Evolutionary conservation across 2,797 vertebrate species (phyloP).

Genomic region (Artibeus lituratus): DNA sequence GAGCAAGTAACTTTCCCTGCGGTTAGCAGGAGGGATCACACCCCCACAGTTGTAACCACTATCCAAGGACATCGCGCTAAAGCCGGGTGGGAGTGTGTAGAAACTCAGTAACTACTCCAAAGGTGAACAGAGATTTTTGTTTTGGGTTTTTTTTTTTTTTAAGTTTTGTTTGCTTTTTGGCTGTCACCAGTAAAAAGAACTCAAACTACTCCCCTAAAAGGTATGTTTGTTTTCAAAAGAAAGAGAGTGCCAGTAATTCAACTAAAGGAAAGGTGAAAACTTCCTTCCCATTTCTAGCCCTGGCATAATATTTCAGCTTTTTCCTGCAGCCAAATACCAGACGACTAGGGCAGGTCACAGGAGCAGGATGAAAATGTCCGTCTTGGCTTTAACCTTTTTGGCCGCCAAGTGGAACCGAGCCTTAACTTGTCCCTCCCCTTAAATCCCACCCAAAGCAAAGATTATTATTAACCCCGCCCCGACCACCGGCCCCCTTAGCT

Average conservation of each 20-base stretch:
- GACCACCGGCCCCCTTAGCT: not conserved
- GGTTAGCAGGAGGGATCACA: not conserved
- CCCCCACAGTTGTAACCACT: not conserved
- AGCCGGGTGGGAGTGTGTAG: not conserved
- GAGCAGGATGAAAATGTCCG: not conserved
- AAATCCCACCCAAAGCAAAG: not conserved
- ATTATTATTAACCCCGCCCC: not conserved
- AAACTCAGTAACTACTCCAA: not conserved
- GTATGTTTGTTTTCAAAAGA: not conserved
- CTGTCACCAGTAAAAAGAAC: not conserved
- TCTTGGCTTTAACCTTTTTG: not conserved
- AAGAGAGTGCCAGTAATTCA: not conserved
- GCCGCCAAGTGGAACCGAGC: not conserved
- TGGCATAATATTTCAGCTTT: slow-evolving; percentile 8
- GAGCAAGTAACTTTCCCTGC: slow-evolving; percentile 13
- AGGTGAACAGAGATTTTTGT: not conserved
- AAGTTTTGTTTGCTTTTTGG: not conserved
- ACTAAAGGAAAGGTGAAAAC: not conserved
- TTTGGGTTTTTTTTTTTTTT: not conserved
- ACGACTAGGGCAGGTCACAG: not conserved
- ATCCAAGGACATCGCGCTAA: not conserved
- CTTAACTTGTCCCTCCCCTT: not conserved
- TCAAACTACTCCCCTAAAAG: not conserved
- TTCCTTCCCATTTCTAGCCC: not conserved
- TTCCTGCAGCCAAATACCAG: not conserved